phyloP scores from a whole-genome alignment of 2,113 vertebrate genomes.

The Falco punctatus region DNA sequence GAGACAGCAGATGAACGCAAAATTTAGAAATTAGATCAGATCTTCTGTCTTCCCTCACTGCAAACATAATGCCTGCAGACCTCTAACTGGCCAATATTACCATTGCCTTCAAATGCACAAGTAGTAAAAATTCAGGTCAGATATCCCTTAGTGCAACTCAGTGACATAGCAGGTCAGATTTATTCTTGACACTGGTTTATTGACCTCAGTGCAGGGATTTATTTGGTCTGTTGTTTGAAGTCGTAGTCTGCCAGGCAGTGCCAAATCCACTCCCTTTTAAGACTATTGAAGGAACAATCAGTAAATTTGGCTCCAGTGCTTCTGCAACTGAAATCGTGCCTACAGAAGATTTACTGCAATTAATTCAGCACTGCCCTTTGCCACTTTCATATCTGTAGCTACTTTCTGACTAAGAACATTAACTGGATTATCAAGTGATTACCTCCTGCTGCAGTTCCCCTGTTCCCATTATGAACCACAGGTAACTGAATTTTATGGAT shows the following conservation, averaged over 20 bases:
- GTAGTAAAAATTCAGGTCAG: neutral
- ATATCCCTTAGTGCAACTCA: neutral
- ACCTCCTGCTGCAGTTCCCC: neutral
- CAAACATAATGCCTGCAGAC: neutral
- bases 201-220: neutral
- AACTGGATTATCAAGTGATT: conserved; percentile 5
- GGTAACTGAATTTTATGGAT: neutral
- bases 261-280: conserved; percentile 3
- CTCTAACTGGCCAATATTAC: neutral
- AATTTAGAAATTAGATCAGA: neutral
- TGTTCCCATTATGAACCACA: neutral
- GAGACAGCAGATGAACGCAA: conserved; percentile 23
- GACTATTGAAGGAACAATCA: neutral
- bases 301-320: neutral
- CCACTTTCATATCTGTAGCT: neutral
- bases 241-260: neutral
- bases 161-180: neutral
- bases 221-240: neutral
- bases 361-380: conserved; percentile 8
- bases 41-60: neutral
- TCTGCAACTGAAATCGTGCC: neutral
- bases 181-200: neutral
- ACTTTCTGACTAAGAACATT: neutral
- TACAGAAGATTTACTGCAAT: neutral
- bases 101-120: neutral